Evolutionary conservation across 2,888 invertebrate genomes (phyloP).

Genomic region (Clivina fossor): DNA sequence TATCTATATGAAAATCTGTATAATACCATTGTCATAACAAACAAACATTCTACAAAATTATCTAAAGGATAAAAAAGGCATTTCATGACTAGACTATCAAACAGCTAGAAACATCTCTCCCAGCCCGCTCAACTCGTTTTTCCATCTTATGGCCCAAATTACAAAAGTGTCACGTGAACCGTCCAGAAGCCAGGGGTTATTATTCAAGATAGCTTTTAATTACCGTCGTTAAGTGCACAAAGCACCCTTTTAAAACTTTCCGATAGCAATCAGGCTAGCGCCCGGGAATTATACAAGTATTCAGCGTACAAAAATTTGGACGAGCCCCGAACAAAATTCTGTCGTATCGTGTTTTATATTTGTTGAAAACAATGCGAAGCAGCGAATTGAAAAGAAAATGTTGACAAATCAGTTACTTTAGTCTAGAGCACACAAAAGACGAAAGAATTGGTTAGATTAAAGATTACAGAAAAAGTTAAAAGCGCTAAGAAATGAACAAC

Average conservation of each 20-base stretch:
- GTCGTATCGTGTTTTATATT: slow-evolving; percentile 14
- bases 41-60: too few relatives aligned
- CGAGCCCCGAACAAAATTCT: slow-evolving; percentile 15
- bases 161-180: slow-evolving; percentile 27
- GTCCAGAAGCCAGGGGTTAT: slow-evolving; percentile 19
- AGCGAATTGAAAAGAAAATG: not conserved
- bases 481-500: too few relatives aligned
- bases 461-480: too few relatives aligned
- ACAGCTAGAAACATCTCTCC: too few relatives aligned
- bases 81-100: too few relatives aligned
- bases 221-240: slow-evolving; percentile 32
- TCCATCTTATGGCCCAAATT: too few relatives aligned
- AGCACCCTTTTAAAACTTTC: slow-evolving; percentile 32
- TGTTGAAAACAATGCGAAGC: slow-evolving; percentile 14
- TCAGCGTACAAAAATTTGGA: slow-evolving; percentile 24
- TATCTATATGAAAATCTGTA: too few relatives aligned
- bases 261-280: slow-evolving; percentile 31
- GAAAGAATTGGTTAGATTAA: slow-evolving; percentile 20
- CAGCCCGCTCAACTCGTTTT: too few relatives aligned
- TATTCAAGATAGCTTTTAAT: slow-evolving; percentile 34
- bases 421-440: too few relatives aligned
- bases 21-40: too few relatives aligned
- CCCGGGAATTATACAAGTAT: slow-evolving; percentile 29
- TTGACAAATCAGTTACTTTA: slow-evolving; percentile 20
- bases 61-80: slow-evolving; percentile 20